phyloP scores from a whole-genome alignment of 2,888 invertebrate species.

The Idaea biselata region DNA sequence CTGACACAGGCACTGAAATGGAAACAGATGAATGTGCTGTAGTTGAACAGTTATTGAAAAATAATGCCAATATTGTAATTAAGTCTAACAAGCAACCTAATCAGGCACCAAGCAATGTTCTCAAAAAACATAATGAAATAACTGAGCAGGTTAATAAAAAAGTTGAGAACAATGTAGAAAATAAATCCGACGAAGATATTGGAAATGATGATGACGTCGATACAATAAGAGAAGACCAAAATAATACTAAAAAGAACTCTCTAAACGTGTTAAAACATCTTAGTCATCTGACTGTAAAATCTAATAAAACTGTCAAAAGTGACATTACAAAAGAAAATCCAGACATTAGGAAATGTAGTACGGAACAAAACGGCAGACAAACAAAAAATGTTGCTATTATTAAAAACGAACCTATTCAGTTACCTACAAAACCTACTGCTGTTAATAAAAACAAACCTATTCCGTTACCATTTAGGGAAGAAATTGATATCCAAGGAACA shows the following conservation, averaged over 20 bases:
- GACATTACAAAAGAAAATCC: constrained; percentile 14
- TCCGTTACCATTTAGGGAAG: neutral
- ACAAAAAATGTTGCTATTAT: constrained; percentile 4
- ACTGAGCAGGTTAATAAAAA: neutral
- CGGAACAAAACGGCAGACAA: constrained; percentile 4
- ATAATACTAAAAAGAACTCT: constrained; percentile 18
- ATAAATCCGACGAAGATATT: neutral
- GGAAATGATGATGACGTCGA: constrained; percentile 5
- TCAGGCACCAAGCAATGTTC: constrained; percentile 13
- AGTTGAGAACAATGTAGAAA: neutral
- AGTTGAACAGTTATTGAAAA: neutral
- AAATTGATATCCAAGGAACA: neutral
- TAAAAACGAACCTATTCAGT: neutral
- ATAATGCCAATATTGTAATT: neutral
- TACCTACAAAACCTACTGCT: constrained; percentile 5
- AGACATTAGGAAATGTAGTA: constrained; percentile 5
- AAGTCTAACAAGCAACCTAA: neutral
- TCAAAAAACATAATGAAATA: constrained; percentile 6
- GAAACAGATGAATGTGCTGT: neutral
- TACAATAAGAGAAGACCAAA: constrained; percentile 4
- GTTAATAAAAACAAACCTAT: neutral
- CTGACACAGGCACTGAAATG: neutral
- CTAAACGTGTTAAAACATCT: constrained; percentile 27
- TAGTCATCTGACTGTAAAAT: constrained; percentile 44
- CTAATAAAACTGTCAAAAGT: constrained; percentile 37